Conservation (phyloP, 2,113 vertebrate species). For the Numenius arquata region DNA sequence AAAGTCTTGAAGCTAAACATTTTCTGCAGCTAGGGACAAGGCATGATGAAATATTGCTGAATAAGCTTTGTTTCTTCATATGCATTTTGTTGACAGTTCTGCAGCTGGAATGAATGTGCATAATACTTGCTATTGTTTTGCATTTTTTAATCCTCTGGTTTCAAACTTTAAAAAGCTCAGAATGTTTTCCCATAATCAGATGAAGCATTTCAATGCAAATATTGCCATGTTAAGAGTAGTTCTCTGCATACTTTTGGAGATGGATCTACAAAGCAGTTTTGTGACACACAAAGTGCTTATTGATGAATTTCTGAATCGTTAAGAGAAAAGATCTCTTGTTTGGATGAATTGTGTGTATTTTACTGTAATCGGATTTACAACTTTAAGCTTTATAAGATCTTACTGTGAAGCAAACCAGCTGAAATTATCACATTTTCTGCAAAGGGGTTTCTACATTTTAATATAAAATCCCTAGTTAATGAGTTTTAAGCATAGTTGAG, state of each 20-base stretch:
- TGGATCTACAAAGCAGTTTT: conserved; percentile 54
- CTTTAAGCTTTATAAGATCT: conserved; percentile 60
- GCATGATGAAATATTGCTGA: conserved; percentile 23
- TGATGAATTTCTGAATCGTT: conserved; percentile 51
- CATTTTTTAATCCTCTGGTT: conserved; percentile 21
- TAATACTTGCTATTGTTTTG: not conserved
- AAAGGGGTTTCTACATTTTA: not conserved
- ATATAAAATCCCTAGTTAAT: conserved; percentile 35
- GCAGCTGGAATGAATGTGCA: conserved; percentile 35
- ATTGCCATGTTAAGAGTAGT: conserved; percentile 27
- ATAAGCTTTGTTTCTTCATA: conserved; percentile 43
- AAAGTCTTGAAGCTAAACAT: not conserved
- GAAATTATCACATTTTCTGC: not conserved
- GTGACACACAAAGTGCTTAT: conserved; percentile 62
- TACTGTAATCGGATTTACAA: conserved; percentile 71
- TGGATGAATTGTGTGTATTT: conserved; percentile 48
- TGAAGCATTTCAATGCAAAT: conserved; percentile 44
- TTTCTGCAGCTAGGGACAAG: not conserved
- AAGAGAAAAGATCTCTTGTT: conserved; percentile 67
- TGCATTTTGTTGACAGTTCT: conserved; percentile 22
- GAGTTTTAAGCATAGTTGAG: not conserved
- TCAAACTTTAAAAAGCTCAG: conserved; percentile 16
- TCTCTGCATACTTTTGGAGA: conserved; percentile 40
- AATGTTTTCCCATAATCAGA: conserved; percentile 39
- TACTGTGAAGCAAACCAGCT: not conserved